Evolutionary conservation across 2,797 vertebrate genomes (phyloP).

Genomic region (Macroramphosus scolopax): DNA sequence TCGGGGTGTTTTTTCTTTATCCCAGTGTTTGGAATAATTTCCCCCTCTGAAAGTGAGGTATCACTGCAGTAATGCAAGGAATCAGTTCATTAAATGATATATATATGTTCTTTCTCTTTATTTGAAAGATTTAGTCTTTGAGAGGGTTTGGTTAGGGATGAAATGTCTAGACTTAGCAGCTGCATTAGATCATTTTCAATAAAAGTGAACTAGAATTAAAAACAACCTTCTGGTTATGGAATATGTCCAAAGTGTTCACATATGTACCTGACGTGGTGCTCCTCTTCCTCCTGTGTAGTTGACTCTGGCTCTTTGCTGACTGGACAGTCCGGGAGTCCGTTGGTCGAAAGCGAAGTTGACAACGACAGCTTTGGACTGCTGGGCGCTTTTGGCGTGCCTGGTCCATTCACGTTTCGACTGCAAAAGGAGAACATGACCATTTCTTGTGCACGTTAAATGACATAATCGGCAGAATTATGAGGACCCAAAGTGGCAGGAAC

Average conservation of each 20-base stretch:
- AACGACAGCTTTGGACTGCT: slow-evolving; percentile 86
- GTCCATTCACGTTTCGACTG: slow-evolving; percentile 87
- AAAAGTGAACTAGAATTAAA: too few species aligned
- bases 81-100: too few species aligned
- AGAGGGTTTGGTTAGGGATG: too few species aligned
- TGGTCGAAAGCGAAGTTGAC: slow-evolving; percentile 83
- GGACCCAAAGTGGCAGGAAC: slow-evolving; percentile 13
- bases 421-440: slow-evolving; percentile 6
- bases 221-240: too few species aligned
- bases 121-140: too few species aligned
- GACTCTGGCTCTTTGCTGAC: slow-evolving; percentile 78
- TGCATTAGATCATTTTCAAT: too few species aligned
- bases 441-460: slow-evolving; percentile 1
- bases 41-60: slow-evolving; percentile 33
- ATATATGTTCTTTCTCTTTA: too few species aligned
- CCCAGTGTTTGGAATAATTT: slow-evolving; percentile 61
- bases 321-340: slow-evolving; percentile 88
- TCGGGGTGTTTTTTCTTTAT: slow-evolving; percentile 85
- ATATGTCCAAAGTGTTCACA: too few species aligned
- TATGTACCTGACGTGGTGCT: slow-evolving; percentile 70
- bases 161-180: too few species aligned
- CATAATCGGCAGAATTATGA: slow-evolving; percentile 7
- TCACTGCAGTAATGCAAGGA: slow-evolving; percentile 69
- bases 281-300: slow-evolving; percentile 71
- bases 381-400: slow-evolving; percentile 84